Evolutionary conservation across 2,888 invertebrate species (phyloP), one percentile per base, ranked within the genome.

Genomic region (Lingula anatina): DNA sequence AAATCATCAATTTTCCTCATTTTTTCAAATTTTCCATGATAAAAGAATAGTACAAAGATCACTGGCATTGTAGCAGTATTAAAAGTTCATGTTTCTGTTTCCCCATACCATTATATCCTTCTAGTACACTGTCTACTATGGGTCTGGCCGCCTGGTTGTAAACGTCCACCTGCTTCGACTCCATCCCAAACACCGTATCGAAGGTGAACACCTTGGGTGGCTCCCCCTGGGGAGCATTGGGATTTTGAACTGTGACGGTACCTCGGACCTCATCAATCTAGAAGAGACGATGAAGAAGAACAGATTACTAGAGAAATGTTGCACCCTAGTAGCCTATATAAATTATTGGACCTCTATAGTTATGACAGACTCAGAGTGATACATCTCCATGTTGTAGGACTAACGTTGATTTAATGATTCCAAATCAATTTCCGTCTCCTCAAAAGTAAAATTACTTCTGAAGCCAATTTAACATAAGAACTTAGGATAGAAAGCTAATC

Each of bases 91-190:
- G n/a, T n/a, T n/a, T n/a, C n/a, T n/a, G n/a, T n/a, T n/a, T n/a
- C n/a, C n/a, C n/a, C 58, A 88, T 89, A 56, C 96, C 97, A 80
- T 99, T 99, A 79, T 95, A 99, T 0, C 97, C 96, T 66, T 89
- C 88, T 7, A 99, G 81, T 2, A 96, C 95, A 78, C 94, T 93
- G 57, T 96, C 93, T 3, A 99, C 93, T 59, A 99, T 94, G 0
- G 96, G 96, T 46, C 93, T 84, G 0, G 97, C 97, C 0, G 95
- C 91, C 70, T 92, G 87, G 62, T 96, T 89, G 80, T 99, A 99
- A 46, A 99, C 85, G 78, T 96, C 95, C 76, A 92, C 83, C 84
- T 91, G 81, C 52, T 87, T 87, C 0, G 92, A 89, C 60, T 86
- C 85, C 20, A 84, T 84, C 44, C 88, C 89, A 77, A 96, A 99